Evolutionary conservation across 2,888 invertebrate genomes (phyloP), one percentile per base, ranked within the genome.

Genomic region (Melikaiella ostensackeni): DNA sequence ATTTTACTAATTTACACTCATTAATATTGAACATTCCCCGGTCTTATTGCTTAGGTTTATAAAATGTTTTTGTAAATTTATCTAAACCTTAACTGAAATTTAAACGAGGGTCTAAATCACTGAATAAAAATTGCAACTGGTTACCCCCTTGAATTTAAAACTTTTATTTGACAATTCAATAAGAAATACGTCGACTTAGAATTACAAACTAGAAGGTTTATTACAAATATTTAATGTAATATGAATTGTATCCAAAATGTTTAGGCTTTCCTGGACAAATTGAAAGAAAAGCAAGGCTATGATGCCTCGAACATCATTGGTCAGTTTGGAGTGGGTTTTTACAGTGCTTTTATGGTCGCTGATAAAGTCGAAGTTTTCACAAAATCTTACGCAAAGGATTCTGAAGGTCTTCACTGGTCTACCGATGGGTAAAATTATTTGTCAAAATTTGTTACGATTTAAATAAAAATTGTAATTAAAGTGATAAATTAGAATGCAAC

Each of bases 261-360:
- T 87, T 86, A 95, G 95, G 96, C 96, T 24, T 98, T 98, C 88
- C 92, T 98, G 82, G 96, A 98, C 89, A 94, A 98, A 90, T 92
- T 98, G 35, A 95, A 96, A 89, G 93, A 94, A 74, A 94, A 95
- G 85, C 93, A 94, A 61, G 92, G 93, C 6, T 94, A 95, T 16
- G 94, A 94, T 83, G 91, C 94, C 0, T 95, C 94, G 73, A 95
- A 96, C 81, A 98, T 98, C 75, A 98, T 98, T 89, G 98, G 99
- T 5, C 98, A 99, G 91, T 99, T 99, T 93, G 99, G 99, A 83
- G 99, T 99, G 24, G 99, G 99, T 1, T 99, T 99, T 92, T 99
- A 99, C 91, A 98, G 99, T 19, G 96, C 97, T 0, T 99, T 99
- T 90, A 99, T 99, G 97, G 99, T 99, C 4, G 98, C 98, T 30